Base-by-base conservation (phyloP, 2,113 vertebrate genomes). In the Picathartes gymnocephalus region DNA sequence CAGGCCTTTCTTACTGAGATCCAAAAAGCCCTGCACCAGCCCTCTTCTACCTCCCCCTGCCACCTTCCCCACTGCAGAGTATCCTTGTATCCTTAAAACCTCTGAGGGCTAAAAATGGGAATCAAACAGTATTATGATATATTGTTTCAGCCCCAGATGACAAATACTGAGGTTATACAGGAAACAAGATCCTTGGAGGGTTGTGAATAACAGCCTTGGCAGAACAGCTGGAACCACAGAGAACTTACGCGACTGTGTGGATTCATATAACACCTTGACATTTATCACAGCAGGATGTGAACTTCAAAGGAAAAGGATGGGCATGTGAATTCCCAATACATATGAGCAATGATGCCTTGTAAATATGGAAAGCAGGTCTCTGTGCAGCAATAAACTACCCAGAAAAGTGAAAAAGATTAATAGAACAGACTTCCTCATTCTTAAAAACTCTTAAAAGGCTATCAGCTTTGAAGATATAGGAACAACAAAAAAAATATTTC, bases 261-360 rank as follows among this genome's bases (percentile, higher is more conserved):
- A 73, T 58, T 86, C 68, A 37, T 86, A 54, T 47, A 88, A 93
- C 76, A 90, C 60, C 60, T 86, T 78, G 76, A 76, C 71, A 81
- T 92, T 94, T 86, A 86, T 14, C 62, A 92, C 57, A 76, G 70
- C 47, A 45, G 62, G 35, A 82, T 3, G 1, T 35, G 30, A 88
- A 72, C n/a, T 42, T 69, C 85, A 35, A 5, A 10, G 27, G 54
- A 73, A 83, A 61, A 92, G 33, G 35, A 72, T 40, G 50, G 48
- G 20, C 48, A 61, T 28, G 20, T 58, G 69, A 92, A 79, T 81
- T 86, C 53, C 35, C 81, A 78, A 56, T 13, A 56, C 2, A 35
- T 66, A 58, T 19, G 42, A 88, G 40, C 16, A 77, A 66, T 7
- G 13, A 42, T 35, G 47, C 11, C 66, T 76, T 64, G 24, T 53